phyloP scores from a whole-genome alignment of 1,140 invertebrate species.

The Globodera ellingtonae region DNA sequence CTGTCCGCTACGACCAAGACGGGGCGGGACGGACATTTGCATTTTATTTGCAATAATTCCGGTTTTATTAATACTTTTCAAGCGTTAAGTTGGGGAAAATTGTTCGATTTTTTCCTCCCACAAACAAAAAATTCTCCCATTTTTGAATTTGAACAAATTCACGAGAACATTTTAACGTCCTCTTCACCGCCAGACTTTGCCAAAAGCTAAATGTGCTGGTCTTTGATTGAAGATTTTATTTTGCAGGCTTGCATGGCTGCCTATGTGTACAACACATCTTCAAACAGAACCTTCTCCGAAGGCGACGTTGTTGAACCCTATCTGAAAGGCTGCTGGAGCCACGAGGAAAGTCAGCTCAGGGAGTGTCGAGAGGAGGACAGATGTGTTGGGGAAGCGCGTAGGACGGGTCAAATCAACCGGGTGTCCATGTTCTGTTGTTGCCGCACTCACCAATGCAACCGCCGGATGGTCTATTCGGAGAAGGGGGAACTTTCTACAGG shows the following conservation, averaged over 20 bases:
- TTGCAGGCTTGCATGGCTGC: constrained; percentile 53
- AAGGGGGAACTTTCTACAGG: neutral
- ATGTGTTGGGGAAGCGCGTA: constrained; percentile 43
- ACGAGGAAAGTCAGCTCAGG: constrained; percentile 47
- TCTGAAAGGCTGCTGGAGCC: constrained; percentile 53
- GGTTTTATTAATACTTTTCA: neutral
- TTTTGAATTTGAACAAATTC: too few species aligned
- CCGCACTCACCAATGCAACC: constrained; percentile 54
- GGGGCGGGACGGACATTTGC: neutral
- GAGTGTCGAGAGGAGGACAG: constrained; percentile 44
- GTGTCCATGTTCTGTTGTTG: constrained; percentile 51
- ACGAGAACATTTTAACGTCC: too few species aligned
- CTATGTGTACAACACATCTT: constrained; percentile 38
- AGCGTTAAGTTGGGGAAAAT: neutral
- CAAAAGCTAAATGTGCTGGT: too few species aligned
- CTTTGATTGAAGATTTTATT: neutral
- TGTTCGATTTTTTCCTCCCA: too few species aligned
- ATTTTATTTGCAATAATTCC: constrained; percentile 26
- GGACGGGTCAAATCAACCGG: constrained; percentile 34
- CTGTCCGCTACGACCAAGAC: neutral
- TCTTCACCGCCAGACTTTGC: too few species aligned
- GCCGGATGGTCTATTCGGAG: neutral
- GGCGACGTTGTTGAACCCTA: neutral
- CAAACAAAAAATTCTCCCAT: too few species aligned
- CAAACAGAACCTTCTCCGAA: constrained; percentile 40